Conservation (phyloP, 2,888 invertebrate genomes). For the Caenorhabditis doughertyi region DNA sequence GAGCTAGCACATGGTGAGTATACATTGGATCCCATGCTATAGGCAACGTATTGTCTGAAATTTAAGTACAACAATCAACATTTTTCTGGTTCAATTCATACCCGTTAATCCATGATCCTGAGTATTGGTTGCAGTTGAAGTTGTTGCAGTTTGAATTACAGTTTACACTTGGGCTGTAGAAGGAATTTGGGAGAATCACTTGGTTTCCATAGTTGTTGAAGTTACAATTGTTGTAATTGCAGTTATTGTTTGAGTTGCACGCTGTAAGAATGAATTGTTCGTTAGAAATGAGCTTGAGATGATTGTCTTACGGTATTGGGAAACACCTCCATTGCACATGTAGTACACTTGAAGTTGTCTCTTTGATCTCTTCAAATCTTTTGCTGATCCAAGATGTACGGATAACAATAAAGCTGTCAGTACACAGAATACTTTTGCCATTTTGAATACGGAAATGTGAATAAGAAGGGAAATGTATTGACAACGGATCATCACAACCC, state of each 20-base stretch:
- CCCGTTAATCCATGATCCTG: conserved; percentile 71
- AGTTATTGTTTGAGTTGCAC: conserved; percentile 40
- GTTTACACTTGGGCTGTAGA: conserved; percentile 69
- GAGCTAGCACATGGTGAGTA: conserved; percentile 73
- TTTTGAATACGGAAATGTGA: conserved; percentile 6
- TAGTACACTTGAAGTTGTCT: conserved; percentile 70
- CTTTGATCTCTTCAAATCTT: conserved; percentile 69
- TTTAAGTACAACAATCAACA: neutral
- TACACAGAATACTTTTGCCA: conserved; percentile 42
- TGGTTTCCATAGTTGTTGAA: conserved; percentile 56
- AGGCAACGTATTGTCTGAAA: conserved; percentile 73
- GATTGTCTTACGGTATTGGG: conserved; percentile 68
- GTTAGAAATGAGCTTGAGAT: neutral
- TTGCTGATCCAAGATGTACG: conserved; percentile 40
- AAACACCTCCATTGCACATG: conserved; percentile 70
- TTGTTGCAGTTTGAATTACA: conserved; percentile 72
- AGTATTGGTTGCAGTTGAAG: conserved; percentile 72
- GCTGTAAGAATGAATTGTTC: conserved; percentile 7
- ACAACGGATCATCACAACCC: conserved; percentile 23
- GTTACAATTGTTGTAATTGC: conserved; percentile 62
- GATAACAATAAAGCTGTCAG: conserved; percentile 15
- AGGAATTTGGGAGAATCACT: conserved; percentile 64
- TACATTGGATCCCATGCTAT: conserved; percentile 63
- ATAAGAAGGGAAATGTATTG: conserved; percentile 28
- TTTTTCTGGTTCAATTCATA: neutral